Percentiles rank a stretch among this genome's conserved stretches.
phyloP scores from a whole-genome alignment of 2,888 invertebrate genomes.

The Amphimallon solstitiale region DNA sequence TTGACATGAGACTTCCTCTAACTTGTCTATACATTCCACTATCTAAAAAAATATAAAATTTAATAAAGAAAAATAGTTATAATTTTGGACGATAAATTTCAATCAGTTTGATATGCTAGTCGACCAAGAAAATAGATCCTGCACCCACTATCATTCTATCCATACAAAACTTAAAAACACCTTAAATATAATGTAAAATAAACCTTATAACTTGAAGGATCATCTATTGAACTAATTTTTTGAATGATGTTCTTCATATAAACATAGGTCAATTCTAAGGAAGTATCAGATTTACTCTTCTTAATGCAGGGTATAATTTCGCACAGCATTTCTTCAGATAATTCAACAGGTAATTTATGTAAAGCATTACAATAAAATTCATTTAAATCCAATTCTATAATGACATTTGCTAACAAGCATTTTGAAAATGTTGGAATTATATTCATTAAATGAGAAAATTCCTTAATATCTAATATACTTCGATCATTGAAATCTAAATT shows the following conservation, averaged over 20 bases:
- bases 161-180: no score
- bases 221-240: slow-evolving; percentile 28
- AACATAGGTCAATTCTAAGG: slow-evolving; percentile 46
- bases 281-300: slow-evolving; percentile 47
- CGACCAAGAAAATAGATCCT: no score
- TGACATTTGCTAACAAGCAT: slow-evolving; percentile 51
- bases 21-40: slow-evolving; percentile 46
- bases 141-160: no score
- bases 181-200: no score
- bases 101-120: no score
- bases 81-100: no score
- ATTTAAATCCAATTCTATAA: slow-evolving; percentile 41
- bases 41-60: slow-evolving; percentile 43
- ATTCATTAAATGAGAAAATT: slow-evolving; percentile 54
- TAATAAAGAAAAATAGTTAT: no score
- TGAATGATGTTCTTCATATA: slow-evolving; percentile 45
- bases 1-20: slow-evolving; percentile 47
- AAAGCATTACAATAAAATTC: slow-evolving; percentile 39
- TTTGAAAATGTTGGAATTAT: slow-evolving; percentile 55
- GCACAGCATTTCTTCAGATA: slow-evolving; percentile 37
- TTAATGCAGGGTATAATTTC: slow-evolving; percentile 53
- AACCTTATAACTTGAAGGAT: slow-evolving; percentile 25
- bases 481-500: slow-evolving; percentile 54
- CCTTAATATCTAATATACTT: slow-evolving; percentile 47
- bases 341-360: slow-evolving; percentile 35